Base-by-base conservation (phyloP, 2,888 invertebrate genomes). In the Leptinotarsa rubiginosa region DNA sequence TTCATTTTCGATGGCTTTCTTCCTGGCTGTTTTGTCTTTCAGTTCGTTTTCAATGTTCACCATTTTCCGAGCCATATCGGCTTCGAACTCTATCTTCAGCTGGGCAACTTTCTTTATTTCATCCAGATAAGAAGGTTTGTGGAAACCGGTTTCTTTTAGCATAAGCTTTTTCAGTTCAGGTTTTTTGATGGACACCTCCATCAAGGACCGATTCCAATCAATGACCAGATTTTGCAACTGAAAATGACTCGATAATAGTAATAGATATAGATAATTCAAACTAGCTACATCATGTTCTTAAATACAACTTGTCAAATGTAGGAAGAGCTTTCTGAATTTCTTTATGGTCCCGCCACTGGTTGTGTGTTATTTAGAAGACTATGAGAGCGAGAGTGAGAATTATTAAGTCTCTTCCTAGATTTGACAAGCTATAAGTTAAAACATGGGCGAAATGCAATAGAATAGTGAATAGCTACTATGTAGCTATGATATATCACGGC, bases 71-170 rank as follows among this genome's bases (percentile, higher is more conserved):
- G 65, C 22, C 41, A 70, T 15, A 13, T 73, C 70, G 4, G 54
- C 65, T 47, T 77, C 74, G 3, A 75, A 59, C 4, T 25, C 18
- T 13, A 22, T 16, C 49, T 70, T 75, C n/a, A 64, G 50, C 41
- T 69, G 22, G 0, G 68, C n/a, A 13, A 75, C 65, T 31, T 77
- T 65, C 16, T 69, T 5, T n/a, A 75, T 67, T 67, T 77, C 73
- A 13, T 64, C 25, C 18, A 74, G 59, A 41, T 69, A 74, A 15
- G 66, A 31, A 0, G 69, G 52, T 10, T 50, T 56, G 16, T 75
- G 67, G 5, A 77, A 75, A n/a, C 75, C 75, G 4, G 59, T 77
- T 47, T 77, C 77, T 62, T 69, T 69, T 2, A 77, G 68, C 50
- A 77, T 52, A 16, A 77, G 50, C 20, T 70, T 73, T 31, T 68